phyloP scores from a whole-genome alignment of 2,113 vertebrate species.

The Pogonocichla stellata region DNA sequence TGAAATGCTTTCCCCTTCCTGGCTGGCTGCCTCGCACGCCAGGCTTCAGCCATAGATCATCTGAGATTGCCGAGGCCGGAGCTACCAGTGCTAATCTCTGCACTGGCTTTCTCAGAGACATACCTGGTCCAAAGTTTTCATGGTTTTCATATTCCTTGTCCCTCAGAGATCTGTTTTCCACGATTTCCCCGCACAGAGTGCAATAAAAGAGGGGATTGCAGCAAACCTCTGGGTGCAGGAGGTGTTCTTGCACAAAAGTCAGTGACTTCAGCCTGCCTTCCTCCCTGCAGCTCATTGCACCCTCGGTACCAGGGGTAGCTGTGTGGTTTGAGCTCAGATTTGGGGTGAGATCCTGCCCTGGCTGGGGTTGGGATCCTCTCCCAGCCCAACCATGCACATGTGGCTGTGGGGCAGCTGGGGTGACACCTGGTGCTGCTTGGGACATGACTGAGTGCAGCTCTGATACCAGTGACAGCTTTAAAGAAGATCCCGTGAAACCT shows the following conservation, averaged over 20 bases:
- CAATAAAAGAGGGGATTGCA: not conserved
- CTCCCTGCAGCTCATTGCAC: not conserved
- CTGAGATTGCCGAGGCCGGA: not conserved
- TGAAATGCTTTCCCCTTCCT: conserved; percentile 22
- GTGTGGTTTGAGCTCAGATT: not conserved
- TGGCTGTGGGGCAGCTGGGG: not conserved
- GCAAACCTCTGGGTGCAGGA: not conserved
- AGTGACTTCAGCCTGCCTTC: not conserved
- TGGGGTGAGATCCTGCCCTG: not conserved
- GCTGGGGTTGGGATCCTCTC: not conserved
- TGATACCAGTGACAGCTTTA: not conserved
- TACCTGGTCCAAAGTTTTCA: not conserved
- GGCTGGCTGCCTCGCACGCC: not conserved
- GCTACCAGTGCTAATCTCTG: not conserved
- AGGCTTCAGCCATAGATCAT: not conserved
- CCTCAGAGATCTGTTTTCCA: not conserved
- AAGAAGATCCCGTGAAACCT: not conserved
- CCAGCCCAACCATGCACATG: accelerated
- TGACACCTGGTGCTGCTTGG: not conserved
- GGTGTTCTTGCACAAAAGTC: not conserved
- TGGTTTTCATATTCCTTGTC: not conserved
- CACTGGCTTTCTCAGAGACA: not conserved
- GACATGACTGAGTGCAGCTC: not conserved
- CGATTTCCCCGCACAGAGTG: not conserved
- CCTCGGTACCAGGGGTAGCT: accelerated